A percentile compares a stretch with the other conserved stretches of the same genome.
phyloP scores from a whole-genome alignment of 2,797 vertebrate genomes.

The Pseudotriccus pelzelni region DNA sequence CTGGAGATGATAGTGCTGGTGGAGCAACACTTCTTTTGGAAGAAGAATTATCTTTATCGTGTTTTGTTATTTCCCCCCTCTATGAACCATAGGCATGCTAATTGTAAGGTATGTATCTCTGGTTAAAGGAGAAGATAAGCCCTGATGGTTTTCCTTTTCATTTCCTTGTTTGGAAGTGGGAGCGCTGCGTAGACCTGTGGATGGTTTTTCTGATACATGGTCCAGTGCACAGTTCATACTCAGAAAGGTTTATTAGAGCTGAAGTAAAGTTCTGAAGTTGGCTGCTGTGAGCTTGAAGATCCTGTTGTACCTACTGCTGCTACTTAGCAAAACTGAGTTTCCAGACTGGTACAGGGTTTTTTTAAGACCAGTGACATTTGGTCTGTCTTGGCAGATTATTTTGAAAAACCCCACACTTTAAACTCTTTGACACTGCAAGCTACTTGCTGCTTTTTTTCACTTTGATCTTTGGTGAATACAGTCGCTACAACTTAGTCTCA shows the following conservation, averaged over 20 bases:
- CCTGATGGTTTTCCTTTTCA: background rate
- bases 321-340: background rate
- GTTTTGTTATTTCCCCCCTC: background rate
- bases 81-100: background rate
- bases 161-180: background rate
- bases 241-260: rapidly evolving
- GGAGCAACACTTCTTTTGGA: background rate
- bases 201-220: background rate
- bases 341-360: background rate
- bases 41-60: background rate
- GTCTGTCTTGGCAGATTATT: background rate
- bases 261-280: background rate
- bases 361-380: background rate
- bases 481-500: background rate
- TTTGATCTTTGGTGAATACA: background rate
- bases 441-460: background rate
- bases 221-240: rapidly evolving
- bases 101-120: background rate
- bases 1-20: background rate
- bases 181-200: background rate
- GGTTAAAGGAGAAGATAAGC: background rate
- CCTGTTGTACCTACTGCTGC: background rate
- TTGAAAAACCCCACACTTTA: background rate
- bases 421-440: background rate
- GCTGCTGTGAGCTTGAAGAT: background rate